Conservation (phyloP, 1,140 invertebrate genomes). For the Drosophila aff. region DNA sequence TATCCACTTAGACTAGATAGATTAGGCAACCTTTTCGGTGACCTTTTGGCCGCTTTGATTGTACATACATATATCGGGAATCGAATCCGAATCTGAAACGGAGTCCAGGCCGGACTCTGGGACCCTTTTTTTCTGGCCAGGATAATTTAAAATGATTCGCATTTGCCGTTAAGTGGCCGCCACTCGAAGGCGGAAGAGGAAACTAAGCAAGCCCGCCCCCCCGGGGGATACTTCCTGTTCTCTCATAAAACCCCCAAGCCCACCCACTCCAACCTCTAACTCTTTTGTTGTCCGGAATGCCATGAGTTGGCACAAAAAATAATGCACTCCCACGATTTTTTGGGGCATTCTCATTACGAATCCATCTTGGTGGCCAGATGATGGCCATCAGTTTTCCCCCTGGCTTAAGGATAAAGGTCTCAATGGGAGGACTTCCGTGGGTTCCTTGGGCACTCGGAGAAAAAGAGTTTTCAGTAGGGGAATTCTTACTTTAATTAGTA, state of each 20-base stretch:
- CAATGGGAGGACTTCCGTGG: conserved; percentile 18
- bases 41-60: conserved; percentile 64
- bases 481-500: not conserved
- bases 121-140: conserved; percentile 18
- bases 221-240: conserved; percentile 27
- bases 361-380: conserved; percentile 41
- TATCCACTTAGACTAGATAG: conserved; percentile 46
- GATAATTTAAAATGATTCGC: conserved; percentile 80
- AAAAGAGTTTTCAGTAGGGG: not conserved
- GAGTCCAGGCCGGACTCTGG: conserved; percentile 8
- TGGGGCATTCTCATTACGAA: conserved; percentile 55
- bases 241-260: not conserved
- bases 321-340: conserved; percentile 43
- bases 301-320: conserved; percentile 53
- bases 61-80: conserved; percentile 1
- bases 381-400: conserved; percentile 45
- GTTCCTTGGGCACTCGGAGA: not conserved
- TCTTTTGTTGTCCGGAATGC: conserved; percentile 10
- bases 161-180: conserved; percentile 74
- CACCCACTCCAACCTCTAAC: not conserved
- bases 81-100: conserved; percentile 30
- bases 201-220: conserved; percentile 19
- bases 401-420: conserved; percentile 26
- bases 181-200: conserved; percentile 41
- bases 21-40: conserved; percentile 44